A percentile compares a stretch with the other conserved stretches of the same genome.
These are phyloP conservation scores for Antheraea assamensis DNA, from an alignment of 2,888 invertebrate genomes.

Conservation along the genomic window DNA sequence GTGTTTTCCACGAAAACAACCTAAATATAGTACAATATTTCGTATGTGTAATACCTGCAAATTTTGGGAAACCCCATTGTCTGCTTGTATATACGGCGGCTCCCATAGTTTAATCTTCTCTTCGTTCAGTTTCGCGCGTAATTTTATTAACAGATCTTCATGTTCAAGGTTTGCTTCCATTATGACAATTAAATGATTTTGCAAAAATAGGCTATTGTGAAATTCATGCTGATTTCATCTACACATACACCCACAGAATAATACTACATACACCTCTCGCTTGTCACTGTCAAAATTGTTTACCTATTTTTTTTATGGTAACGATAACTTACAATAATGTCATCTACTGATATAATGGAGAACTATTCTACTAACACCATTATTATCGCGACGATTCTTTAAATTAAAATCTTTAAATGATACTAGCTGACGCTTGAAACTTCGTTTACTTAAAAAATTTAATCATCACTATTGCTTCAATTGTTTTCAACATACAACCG, in stretches of 20 bases:
- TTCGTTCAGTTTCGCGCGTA: slow-evolving; percentile 85
- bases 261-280: not conserved
- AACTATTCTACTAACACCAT: not conserved
- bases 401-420: too few relatives aligned
- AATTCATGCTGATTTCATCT: not conserved
- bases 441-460: too few relatives aligned
- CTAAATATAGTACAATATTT: not conserved
- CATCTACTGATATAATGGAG: not conserved
- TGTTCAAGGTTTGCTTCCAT: slow-evolving; percentile 69
- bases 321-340: not conserved
- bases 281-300: slow-evolving; percentile 15
- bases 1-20: not conserved
- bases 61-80: slow-evolving; percentile 62
- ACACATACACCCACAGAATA: not conserved
- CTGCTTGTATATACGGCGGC: slow-evolving; percentile 83
- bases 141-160: slow-evolving; percentile 85
- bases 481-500: too few relatives aligned
- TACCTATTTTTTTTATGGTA: not conserved
- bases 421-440: too few relatives aligned
- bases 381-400: too few relatives aligned
- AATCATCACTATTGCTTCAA: too few relatives aligned
- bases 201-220: slow-evolving; percentile 9
- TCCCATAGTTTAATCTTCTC: slow-evolving; percentile 89
- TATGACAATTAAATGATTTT: slow-evolving; percentile 20
- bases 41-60: slow-evolving; percentile 71